Evolutionary conservation across 2,888 invertebrate genomes (phyloP).

Genomic region (Autographa gamma): DNA sequence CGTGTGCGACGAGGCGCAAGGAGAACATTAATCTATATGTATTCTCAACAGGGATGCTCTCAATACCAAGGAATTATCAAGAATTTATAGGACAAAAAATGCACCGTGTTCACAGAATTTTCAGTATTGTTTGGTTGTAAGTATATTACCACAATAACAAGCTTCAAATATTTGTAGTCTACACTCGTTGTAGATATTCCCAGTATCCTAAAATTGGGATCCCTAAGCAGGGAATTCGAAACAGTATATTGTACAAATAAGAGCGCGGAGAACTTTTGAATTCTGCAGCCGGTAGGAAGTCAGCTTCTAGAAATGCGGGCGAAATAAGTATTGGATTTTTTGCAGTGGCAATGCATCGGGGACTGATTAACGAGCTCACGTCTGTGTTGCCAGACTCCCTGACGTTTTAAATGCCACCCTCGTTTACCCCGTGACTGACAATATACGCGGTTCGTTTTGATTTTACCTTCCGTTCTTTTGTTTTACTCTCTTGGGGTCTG

Average conservation of each 20-base stretch:
- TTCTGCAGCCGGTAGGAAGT: slow-evolving; percentile 22
- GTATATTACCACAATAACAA: not conserved
- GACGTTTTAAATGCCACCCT: slow-evolving; percentile 51
- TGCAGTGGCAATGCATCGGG: slow-evolving; percentile 46
- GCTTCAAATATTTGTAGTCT: not conserved
- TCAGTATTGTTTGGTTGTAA: not conserved
- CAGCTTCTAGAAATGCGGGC: slow-evolving; percentile 23
- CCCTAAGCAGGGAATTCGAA: slow-evolving; percentile 18
- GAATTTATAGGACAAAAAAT: not conserved
- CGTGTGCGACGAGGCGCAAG: not conserved
- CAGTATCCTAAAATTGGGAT: slow-evolving; percentile 12
- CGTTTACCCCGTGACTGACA: slow-evolving; percentile 51
- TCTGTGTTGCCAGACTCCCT: slow-evolving; percentile 37
- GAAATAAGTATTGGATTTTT: slow-evolving; percentile 43
- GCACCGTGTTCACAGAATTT: not conserved
- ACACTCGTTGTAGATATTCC: slow-evolving; percentile 1
- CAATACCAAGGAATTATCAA: not conserved
- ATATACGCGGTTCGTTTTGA: slow-evolving; percentile 43
- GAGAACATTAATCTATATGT: not conserved
- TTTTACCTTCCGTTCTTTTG: slow-evolving; percentile 44
- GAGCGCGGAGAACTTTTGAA: slow-evolving; percentile 21
- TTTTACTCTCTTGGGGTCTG: slow-evolving; percentile 36
- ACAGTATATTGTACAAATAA: slow-evolving; percentile 29
- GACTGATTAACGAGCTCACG: slow-evolving; percentile 60
- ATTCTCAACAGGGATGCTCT: not conserved